phyloP scores from a whole-genome alignment of 1,140 invertebrate species.

The Mylabris phalerata region DNA sequence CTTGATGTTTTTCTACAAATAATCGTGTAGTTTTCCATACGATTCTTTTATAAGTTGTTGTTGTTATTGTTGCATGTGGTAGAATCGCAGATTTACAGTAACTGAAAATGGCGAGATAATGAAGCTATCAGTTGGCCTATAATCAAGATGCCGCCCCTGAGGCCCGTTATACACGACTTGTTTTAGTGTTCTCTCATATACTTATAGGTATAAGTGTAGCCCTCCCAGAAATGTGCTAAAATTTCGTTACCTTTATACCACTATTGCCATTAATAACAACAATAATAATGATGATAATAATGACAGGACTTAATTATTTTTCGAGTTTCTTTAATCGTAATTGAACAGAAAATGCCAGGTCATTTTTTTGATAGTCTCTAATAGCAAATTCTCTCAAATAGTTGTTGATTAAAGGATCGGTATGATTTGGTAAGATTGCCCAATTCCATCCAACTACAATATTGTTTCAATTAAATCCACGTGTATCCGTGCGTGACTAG shows the following conservation, averaged over 20 bases:
- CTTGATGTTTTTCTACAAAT: no score
- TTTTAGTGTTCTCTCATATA: no score
- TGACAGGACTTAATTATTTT: slow-evolving; percentile 6
- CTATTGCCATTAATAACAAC: not conserved
- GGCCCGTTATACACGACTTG: not conserved
- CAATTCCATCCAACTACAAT: no score
- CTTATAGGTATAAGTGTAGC: not conserved
- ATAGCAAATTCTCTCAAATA: no score
- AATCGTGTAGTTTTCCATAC: no score
- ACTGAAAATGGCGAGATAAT: slow-evolving; percentile 10
- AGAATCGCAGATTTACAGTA: no score
- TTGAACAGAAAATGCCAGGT: slow-evolving; percentile 17
- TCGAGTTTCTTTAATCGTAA: slow-evolving; percentile 13
- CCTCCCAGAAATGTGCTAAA: slow-evolving; percentile 20
- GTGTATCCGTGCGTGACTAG: slow-evolving; percentile 9
- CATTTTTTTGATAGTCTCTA: not conserved
- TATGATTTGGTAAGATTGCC: no score
- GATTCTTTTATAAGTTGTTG: no score
- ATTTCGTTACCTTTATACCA: slow-evolving; percentile 2
- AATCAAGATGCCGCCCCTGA: slow-evolving; percentile 28
- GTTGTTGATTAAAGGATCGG: no score
- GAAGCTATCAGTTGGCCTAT: slow-evolving; percentile 28
- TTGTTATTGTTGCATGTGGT: no score
- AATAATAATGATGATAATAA: no score
- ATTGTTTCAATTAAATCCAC: no score